Percentiles rank a stretch among this genome's conserved stretches.
phyloP scores from a whole-genome alignment of 1,140 invertebrate species.

The Conus ventricosus region DNA sequence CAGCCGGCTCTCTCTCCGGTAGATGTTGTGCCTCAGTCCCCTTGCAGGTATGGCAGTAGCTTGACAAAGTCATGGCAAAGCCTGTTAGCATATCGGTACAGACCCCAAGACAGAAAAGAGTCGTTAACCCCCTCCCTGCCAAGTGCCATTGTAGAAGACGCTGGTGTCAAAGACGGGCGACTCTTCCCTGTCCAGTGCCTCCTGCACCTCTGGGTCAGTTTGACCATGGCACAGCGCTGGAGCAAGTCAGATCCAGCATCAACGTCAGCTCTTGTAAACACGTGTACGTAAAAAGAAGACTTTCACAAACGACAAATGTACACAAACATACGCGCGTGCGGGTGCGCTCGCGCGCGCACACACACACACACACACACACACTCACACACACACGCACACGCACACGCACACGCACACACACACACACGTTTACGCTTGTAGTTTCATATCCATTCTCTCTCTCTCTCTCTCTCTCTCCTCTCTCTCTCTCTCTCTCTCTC shows the following conservation, averaged over 20 bases:
- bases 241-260: background rate
- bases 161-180: background rate
- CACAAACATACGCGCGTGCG: background rate
- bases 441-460: too few species aligned
- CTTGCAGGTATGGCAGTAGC: too few species aligned
- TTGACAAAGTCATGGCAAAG: too few species aligned
- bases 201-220: background rate
- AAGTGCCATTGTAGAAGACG: background rate
- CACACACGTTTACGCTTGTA: too few species aligned
- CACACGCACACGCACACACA: background rate
- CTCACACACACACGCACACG: background rate
- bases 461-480: too few species aligned
- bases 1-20: too few species aligned
- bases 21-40: too few species aligned
- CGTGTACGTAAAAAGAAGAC: background rate
- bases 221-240: background rate
- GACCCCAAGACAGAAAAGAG: too few species aligned
- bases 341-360: background rate
- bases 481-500: too few species aligned
- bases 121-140: background rate
- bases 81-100: too few species aligned
- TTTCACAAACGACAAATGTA: too few species aligned
- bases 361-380: background rate
- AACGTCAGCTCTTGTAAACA: background rate
- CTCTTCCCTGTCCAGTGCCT: background rate